Evolutionary conservation across 2,113 vertebrate species (phyloP).

Genomic region (Mus pahari): DNA sequence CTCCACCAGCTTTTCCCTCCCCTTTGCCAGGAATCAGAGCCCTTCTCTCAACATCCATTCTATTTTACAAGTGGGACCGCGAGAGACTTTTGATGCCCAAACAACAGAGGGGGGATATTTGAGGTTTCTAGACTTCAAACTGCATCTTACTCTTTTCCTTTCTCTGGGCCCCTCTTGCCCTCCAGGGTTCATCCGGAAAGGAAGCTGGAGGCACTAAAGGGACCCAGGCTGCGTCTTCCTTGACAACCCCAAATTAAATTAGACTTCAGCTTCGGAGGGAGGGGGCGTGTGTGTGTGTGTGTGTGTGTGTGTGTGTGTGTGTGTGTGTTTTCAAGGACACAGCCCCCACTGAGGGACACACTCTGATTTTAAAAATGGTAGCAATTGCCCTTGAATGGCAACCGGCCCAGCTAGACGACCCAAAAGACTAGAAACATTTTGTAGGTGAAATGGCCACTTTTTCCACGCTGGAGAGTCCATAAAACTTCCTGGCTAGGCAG

Average conservation of each 20-base stretch:
- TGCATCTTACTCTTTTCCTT: constrained; percentile 6
- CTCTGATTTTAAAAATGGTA: constrained; percentile 72
- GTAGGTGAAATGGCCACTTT: constrained; percentile 93
- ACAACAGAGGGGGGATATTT: constrained; percentile 20
- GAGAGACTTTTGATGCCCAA: constrained; percentile 13
- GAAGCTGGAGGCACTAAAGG: constrained; percentile 35
- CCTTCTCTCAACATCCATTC: neutral
- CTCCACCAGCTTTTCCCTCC: neutral
- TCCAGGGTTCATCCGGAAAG: constrained; percentile 64
- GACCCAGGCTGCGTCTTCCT: constrained; percentile 56
- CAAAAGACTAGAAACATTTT: constrained; percentile 91
- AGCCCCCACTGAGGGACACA: constrained; percentile 63
- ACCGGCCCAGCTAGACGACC: constrained; percentile 83
- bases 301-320: constrained; percentile 46
- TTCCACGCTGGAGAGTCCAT: constrained; percentile 92
- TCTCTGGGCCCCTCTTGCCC: constrained; percentile 36
- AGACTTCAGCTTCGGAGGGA: constrained; percentile 36
- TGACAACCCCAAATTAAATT: constrained; percentile 76
- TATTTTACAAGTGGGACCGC: neutral
- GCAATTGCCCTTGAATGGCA: constrained; percentile 85
- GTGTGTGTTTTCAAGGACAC: constrained; percentile 22
- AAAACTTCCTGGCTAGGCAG: constrained; percentile 91
- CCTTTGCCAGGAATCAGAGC: neutral
- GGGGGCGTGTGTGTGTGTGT: neutral
- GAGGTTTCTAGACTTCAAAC: constrained; percentile 57